Evolutionary conservation across 2,888 invertebrate species (phyloP), one percentile per base, ranked within the genome.

Genomic region (Emmelina monodactyla): DNA sequence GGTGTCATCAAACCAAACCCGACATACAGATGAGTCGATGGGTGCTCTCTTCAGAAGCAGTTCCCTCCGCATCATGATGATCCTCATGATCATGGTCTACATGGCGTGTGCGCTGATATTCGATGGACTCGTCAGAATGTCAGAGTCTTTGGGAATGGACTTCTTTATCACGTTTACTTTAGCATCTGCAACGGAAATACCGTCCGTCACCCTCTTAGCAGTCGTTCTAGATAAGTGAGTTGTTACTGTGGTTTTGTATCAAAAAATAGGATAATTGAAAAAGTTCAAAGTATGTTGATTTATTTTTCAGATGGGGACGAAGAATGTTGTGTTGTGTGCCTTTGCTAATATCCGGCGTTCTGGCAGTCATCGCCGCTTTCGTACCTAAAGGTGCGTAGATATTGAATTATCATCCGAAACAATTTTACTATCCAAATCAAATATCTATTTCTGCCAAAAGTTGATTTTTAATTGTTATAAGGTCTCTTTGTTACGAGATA

Each of bases 131-230:
- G 75, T 79, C 35, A 50, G 78, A 32, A 58, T 79, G 62, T 75
- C 76, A 0, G 76, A 79, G 40, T 68, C 62, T 1, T 57, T 79
- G 6, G 78, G 78, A 0, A 52, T 71, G 7, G 66, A 79, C 51
- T 78, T 76, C 64, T 79, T 76, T 51, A 57, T 79, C 47, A 68
- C 76, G 0, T 79, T 79, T 49, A 72, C 78, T 0, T 41, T 79
- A 19, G 68, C 76, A 0, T 76, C 78, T 0, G 76, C 71, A 1
- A 79, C 78, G 1, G 78, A 79, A 50, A 76, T 79, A 42, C 78
- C 78, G 0, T 75, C 76, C 0, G 67, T 76, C 1, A 67, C 69
- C 2, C 37, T 79, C 32, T 40, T 78, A 31, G 73, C 76, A 2
- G 43, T 68, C 1, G 44, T 75, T 1, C 50, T 79, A 9, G 78